A percentile compares a stretch with the other conserved stretches of the same genome.
phyloP scores from a whole-genome alignment of 1,140 invertebrate species.

The Chironomus striatipennis region DNA sequence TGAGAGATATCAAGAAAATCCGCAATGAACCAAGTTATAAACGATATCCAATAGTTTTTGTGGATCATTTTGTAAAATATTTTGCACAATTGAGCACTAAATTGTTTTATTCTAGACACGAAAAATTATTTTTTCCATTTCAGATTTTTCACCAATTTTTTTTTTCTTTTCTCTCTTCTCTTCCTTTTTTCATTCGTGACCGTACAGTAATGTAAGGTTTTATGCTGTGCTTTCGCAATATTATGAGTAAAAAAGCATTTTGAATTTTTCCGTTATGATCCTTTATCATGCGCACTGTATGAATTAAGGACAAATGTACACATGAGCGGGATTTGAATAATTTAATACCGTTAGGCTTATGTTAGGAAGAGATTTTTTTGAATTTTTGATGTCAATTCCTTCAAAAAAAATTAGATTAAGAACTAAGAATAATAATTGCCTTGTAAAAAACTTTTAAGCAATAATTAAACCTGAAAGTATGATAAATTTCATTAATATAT shows the following conservation, averaged over 20 bases:
- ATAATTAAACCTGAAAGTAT: too few relatives aligned
- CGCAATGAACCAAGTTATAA: background rate
- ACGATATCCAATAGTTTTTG: constrained; percentile 18
- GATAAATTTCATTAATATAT: too few relatives aligned
- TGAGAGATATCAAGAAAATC: constrained; percentile 15
- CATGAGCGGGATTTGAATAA: background rate
- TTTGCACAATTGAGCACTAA: constrained; percentile 22
- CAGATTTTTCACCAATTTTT: background rate
- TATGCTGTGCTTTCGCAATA: background rate
- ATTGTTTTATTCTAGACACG: background rate
- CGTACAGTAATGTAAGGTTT: background rate
- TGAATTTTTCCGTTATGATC: background rate
- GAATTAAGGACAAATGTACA: background rate
- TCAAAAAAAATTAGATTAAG: too few relatives aligned
- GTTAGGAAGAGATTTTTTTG: too few relatives aligned
- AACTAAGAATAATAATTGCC: too few relatives aligned
- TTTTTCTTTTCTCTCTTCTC: background rate
- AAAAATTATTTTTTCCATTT: constrained; percentile 14
- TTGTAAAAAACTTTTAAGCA: too few relatives aligned
- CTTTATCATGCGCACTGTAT: background rate
- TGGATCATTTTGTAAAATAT: constrained; percentile 1
- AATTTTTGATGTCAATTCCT: too few relatives aligned
- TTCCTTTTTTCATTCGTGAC: background rate
- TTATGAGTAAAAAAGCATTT: background rate
- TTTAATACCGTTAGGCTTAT: background rate